phyloP scores from a whole-genome alignment of 2,113 vertebrate genomes.

The Hypanus sabinus region DNA sequence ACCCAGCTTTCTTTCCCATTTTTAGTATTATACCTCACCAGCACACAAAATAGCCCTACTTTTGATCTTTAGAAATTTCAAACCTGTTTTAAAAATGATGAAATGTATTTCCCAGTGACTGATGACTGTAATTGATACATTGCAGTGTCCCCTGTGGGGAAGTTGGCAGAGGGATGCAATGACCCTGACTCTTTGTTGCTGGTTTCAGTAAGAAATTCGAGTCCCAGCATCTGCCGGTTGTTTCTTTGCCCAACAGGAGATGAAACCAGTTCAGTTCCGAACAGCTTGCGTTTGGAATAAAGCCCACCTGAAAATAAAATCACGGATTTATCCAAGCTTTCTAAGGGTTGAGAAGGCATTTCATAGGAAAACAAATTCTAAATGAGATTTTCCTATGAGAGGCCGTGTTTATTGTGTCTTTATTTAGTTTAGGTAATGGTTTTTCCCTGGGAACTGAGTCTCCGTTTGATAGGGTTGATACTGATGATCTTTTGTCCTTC shows the following conservation, averaged over 20 bases:
- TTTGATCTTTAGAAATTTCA: constrained; percentile 11
- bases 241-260: neutral
- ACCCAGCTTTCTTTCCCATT: neutral
- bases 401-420: neutral
- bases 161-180: constrained; percentile 27
- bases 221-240: neutral
- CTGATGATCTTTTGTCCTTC: neutral
- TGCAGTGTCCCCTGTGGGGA: neutral
- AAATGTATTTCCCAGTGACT: constrained; percentile 16
- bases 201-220: neutral
- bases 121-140: constrained; percentile 21
- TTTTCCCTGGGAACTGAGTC: neutral
- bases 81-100: neutral
- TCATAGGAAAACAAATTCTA: too few relatives aligned
- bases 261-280: neutral
- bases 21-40: neutral
- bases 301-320: neutral
- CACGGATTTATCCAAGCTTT: neutral
- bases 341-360: neutral
- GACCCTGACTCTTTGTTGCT: neutral
- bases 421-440: too few relatives aligned
- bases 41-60: neutral
- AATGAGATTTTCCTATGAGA: neutral
- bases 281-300: neutral
- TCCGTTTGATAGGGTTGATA: neutral